Evolutionary conservation across 2,888 invertebrate genomes (phyloP), one percentile per base, ranked within the genome.

Genomic region (Parochlus steinenii): DNA sequence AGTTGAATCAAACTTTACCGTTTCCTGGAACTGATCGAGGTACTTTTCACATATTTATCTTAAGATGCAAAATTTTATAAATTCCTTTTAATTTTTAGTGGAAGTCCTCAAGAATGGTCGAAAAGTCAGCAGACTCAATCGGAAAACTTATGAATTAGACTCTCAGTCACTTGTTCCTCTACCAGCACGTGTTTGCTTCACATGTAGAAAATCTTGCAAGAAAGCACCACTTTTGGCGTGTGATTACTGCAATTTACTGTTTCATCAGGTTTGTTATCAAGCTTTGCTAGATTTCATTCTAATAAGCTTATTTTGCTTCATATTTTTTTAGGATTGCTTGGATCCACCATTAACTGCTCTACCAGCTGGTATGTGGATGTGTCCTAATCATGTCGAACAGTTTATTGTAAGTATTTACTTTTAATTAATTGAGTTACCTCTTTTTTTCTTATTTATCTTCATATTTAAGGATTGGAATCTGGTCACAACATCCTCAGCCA

Each of bases 321-420:
- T 35, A 26, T 28, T 17, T 38, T 43, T 55, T 56, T 49, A 65
- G 63, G 95, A 97, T 56, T 97, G 97, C 51, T 57, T 95, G 41
- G 80, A 90, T 54, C 93, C 95, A 1, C 95, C 95, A 0, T 61
- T 97, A 36, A 82, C 89, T 0, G 74, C 80, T 0, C 64, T 85
- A 41, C 95, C 95, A 0, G 74, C 77, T 3, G 85, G 83, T 0
- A 67, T 82, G 18, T 97, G 95, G 95, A 93, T 95, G 90, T 97
- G 97, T 54, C 95, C 95, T 0, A 86, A 87, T 56, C 97, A 97
- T 55, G 79, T 83, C 1, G 89, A 97, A 56, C 85, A 90, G 47
- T 76, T 76, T 43, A 67, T 92, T 49, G 80, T 78, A 56, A 67
- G 69, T 63, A 12, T 22, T 25, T 6, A 10, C 19, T 15, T 30